Percentiles rank a stretch among this genome's conserved stretches.
phyloP scores from a whole-genome alignment of 2,113 vertebrate genomes.

The Canis aureus region DNA sequence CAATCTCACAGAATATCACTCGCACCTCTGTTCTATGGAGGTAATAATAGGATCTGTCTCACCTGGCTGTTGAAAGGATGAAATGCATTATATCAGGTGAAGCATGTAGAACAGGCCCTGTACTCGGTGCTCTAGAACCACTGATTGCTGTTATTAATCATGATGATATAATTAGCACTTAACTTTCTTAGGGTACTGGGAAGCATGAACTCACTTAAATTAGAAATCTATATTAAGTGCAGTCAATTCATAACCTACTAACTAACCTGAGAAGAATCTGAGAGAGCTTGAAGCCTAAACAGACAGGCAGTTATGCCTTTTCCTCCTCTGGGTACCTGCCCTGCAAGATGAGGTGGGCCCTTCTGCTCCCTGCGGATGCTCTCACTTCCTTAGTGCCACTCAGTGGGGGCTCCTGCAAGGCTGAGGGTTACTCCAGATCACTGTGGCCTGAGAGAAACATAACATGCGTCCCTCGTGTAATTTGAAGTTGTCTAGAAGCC shows the following conservation, averaged over 20 bases:
- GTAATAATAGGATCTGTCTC: not conserved
- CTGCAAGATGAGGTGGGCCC: not conserved
- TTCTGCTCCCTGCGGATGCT: too few species aligned
- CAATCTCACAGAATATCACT: not conserved
- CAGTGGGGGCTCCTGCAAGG: too few species aligned
- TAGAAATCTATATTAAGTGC: not conserved
- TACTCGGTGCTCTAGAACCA: not conserved
- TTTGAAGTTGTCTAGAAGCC: not conserved
- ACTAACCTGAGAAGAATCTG: not conserved
- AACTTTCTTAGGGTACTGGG: not conserved
- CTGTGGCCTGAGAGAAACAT: not conserved
- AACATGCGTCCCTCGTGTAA: not conserved
- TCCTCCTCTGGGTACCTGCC: not conserved
- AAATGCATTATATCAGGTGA: not conserved
- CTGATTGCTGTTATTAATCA: not conserved
- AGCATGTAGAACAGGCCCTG: too few species aligned
- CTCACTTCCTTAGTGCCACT: too few species aligned
- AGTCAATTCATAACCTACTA: not conserved
- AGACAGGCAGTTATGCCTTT: not conserved
- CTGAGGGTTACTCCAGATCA: not conserved
- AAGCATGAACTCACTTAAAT: not conserved
- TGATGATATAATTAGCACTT: not conserved
- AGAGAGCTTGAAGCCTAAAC: not conserved
- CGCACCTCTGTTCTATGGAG: not conserved
- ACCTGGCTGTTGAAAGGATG: not conserved